Percentiles rank a stretch among this genome's conserved stretches.
Evolutionary conservation across 2,888 invertebrate genomes (phyloP).

Genomic region (Autographa pulchrina): DNA sequence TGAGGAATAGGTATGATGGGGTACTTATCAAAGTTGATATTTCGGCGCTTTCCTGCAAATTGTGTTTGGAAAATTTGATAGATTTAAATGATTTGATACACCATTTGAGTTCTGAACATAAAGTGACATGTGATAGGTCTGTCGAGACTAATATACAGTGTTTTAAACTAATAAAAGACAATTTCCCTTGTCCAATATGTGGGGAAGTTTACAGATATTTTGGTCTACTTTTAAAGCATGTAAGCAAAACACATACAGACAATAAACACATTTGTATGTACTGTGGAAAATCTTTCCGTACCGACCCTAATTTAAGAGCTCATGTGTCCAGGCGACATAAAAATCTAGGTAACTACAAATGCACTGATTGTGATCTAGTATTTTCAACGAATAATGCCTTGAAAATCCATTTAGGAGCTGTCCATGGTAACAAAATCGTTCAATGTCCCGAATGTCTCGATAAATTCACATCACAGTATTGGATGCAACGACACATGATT

Average conservation of each 20-base stretch:
- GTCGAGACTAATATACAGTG: slow-evolving; percentile 69
- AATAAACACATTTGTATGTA: slow-evolving; percentile 77
- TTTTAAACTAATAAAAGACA: slow-evolving; percentile 73
- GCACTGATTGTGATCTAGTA: slow-evolving; percentile 66
- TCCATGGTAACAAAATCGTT: slow-evolving; percentile 70
- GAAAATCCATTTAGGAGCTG: slow-evolving; percentile 71
- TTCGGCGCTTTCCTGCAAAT: slow-evolving; percentile 72
- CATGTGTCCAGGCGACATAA: slow-evolving; percentile 73
- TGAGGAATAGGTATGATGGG: slow-evolving; percentile 75
- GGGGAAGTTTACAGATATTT: slow-evolving; percentile 73
- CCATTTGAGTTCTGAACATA: slow-evolving; percentile 72
- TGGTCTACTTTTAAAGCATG: slow-evolving; percentile 72
- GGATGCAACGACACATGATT: slow-evolving; percentile 75
- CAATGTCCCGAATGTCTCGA: slow-evolving; percentile 75
- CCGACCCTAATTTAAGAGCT: slow-evolving; percentile 74
- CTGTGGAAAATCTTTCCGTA: slow-evolving; percentile 76
- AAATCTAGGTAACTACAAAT: slow-evolving; percentile 64
- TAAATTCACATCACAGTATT: slow-evolving; percentile 74
- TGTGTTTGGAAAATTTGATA: slow-evolving; percentile 67
- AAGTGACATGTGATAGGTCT: slow-evolving; percentile 64
- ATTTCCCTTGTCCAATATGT: slow-evolving; percentile 76
- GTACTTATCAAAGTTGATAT: slow-evolving; percentile 78
- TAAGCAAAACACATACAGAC: slow-evolving; percentile 72
- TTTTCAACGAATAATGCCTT: slow-evolving; percentile 68
- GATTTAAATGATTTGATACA: slow-evolving; percentile 68